Conservation (phyloP, 2,113 vertebrate species). For the Boulengeromyrus knoepffleri region DNA sequence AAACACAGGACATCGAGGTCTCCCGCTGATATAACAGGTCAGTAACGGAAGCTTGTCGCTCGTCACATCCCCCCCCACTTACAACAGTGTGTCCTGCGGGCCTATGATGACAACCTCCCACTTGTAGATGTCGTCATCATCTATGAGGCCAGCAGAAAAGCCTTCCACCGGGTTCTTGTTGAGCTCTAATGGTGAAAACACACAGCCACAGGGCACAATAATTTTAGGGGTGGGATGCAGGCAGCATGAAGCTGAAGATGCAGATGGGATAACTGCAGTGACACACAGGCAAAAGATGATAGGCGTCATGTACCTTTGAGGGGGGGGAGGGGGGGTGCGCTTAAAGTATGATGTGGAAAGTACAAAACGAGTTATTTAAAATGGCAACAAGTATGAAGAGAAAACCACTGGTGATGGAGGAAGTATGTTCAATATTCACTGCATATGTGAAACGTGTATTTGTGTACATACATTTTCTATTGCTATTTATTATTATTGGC, state of each 20-base stretch:
- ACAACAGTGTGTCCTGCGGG: slow-evolving; percentile 69
- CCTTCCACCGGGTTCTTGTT: slow-evolving; percentile 70
- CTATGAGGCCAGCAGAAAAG: slow-evolving; percentile 65
- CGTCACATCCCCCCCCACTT: slow-evolving; percentile 30
- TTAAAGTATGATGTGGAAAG: not conserved
- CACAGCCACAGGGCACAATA: not conserved
- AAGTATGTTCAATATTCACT: not conserved
- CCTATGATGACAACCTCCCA: slow-evolving; percentile 70
- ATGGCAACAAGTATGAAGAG: not conserved
- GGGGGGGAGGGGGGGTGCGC: too few species aligned
- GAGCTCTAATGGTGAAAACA: slow-evolving; percentile 48
- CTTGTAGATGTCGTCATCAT: slow-evolving; percentile 67
- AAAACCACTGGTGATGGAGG: not conserved
- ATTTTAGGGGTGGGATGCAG: not conserved
- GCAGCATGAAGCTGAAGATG: not conserved
- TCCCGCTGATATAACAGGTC: not conserved
- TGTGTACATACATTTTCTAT: not conserved
- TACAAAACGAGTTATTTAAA: not conserved
- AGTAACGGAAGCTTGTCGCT: not conserved
- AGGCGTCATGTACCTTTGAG: not conserved
- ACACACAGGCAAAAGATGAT: not conserved
- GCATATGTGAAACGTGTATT: not conserved
- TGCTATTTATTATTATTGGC: not conserved
- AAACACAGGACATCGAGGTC: not conserved
- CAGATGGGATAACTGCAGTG: not conserved